A percentile compares a stretch with the other conserved stretches of the same genome.
phyloP scores from a whole-genome alignment of 2,797 vertebrate species.

The Emys orbicularis region DNA sequence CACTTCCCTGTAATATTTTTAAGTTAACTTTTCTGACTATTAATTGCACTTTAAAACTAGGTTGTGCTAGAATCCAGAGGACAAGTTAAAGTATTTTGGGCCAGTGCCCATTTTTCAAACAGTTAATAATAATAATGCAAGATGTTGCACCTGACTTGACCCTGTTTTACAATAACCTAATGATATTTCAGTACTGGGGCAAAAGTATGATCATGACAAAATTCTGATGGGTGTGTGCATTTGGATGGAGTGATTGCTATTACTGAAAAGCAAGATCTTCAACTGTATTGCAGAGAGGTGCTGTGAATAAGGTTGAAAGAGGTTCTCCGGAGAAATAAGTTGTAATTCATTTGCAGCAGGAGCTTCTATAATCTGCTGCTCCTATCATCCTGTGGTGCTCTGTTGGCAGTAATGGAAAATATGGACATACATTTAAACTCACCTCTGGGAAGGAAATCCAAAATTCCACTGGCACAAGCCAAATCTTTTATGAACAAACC shows the following conservation, averaged over 20 bases:
- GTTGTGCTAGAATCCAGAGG: slow-evolving; percentile 67
- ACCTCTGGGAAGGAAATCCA: slow-evolving; percentile 50
- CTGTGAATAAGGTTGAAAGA: slow-evolving; percentile 68
- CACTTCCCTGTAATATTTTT: slow-evolving; percentile 64
- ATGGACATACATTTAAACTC: slow-evolving; percentile 62
- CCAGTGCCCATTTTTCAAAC: slow-evolving; percentile 54
- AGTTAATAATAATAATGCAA: slow-evolving; percentile 64
- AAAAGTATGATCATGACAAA: slow-evolving; percentile 68
- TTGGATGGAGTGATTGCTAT: slow-evolving; percentile 62
- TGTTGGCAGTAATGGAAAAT: slow-evolving; percentile 55
- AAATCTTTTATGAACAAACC: neutral
- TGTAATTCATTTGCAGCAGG: slow-evolving; percentile 59
- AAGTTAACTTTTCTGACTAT: slow-evolving; percentile 23
- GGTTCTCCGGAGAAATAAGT: slow-evolving; percentile 68
- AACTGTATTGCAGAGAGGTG: slow-evolving; percentile 70
- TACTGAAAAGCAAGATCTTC: slow-evolving; percentile 71
- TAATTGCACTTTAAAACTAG: slow-evolving; percentile 15
- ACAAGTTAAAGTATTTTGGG: slow-evolving; percentile 11
- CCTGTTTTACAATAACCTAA: slow-evolving; percentile 71
- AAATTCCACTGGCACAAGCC: slow-evolving; percentile 11
- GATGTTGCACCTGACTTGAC: slow-evolving; percentile 46
- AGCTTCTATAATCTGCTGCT: slow-evolving; percentile 69
- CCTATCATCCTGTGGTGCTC: slow-evolving; percentile 64
- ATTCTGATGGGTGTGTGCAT: slow-evolving; percentile 62
- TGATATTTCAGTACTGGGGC: slow-evolving; percentile 70